Base-by-base conservation (phyloP, 1,140 invertebrate species). In the Tenebrio molitor region DNA sequence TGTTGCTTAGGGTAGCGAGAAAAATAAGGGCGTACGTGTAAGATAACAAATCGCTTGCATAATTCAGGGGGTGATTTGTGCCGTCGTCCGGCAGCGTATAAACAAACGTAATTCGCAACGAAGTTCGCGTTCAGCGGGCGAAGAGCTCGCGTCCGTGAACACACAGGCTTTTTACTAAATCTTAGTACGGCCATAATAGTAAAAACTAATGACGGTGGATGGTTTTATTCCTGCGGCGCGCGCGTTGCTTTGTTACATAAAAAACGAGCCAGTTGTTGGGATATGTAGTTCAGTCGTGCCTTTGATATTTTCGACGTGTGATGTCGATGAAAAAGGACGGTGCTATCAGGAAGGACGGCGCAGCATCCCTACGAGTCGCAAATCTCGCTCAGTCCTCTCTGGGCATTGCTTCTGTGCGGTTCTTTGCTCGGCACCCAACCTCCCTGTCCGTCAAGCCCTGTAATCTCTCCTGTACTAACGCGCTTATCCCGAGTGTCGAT, bases 401-500 rank as follows among this genome's bases (percentile, higher is more conserved):
- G 73, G 69, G 69, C 69, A 69, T 71, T 66, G 73, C 50, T 74
- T 71, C 67, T 72, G 73, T 71, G 69, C 73, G 73, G 73, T 72
- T 74, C 69, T 72, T 58, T 44, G 50, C 29, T 64, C 69, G 44
- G 64, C 69, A 66, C 69, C 73, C 68, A 50, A 67, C 73, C 69
- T 68, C 63, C 73, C 69, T 65, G 69, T 53, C 71, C 71, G 71
- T 72, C 71, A 72, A n/a, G 65, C 71, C 71, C 71, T 72, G 41
- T 68, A 68, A 58, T 72, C 65, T 66, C 36, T 66, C 66, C 66
- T 69, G 17, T 50, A 68, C 36, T 50, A 50, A 44, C 42, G 42
- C 46, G 66, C 66, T 69, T 69, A 69, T 46, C 66, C 66, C 66
- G 29, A 29, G 66, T 69, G 66, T 39, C 39, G 46, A 50, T 46